Base-by-base conservation (phyloP, 2,113 vertebrate genomes). In the Myotis lucifugus region DNA sequence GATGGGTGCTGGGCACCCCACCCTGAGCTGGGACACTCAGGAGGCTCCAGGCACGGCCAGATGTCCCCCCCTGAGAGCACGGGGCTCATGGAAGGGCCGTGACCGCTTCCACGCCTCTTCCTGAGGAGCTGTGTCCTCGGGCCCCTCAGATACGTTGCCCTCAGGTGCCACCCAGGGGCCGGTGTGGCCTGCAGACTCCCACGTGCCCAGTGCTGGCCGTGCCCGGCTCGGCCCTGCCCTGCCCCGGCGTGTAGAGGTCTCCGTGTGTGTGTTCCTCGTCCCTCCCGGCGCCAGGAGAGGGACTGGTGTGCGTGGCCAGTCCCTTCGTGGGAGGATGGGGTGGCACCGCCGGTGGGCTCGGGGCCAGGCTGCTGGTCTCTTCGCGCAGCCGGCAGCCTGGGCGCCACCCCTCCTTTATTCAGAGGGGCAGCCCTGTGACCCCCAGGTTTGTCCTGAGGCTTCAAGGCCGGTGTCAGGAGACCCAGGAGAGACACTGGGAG, bases 1-100 rank as follows among this genome's bases (percentile, higher is more conserved):
- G 25, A 40, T 4, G 17, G 1, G 5, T 2, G 25, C 19, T 21
- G 0, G 3, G 18, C 6, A 0, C 17, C 40, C 17, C 0, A 3
- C 34, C 34, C 7, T 0, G 5, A 8, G 52, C 34, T 3, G 7
- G 52, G 18, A 21, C 2, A 0, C 23, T 32, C 12, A 2, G 8
- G 4, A 21, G 40, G 56, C 9, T 54, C 52, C 3, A 4, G 82
- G 17, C 17, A 0, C 19, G 3, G 7, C 15, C 64, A 12, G 1
- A 3, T 0, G 34, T 46, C 42, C 6, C 69, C 69, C 70, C 34
- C 8, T 2, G 42, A 34, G 77, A 74, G 6, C 48, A 15, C 1
- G 5, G 61, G 34, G 19, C 17, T 29, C 1, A 10, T 2, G 11
- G 23, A 25, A 29, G n/a, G 32, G 18, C 54, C 0, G 5, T 3